Evolutionary conservation across 2,113 vertebrate species (phyloP).

Genomic region (Pao palembangensis): DNA sequence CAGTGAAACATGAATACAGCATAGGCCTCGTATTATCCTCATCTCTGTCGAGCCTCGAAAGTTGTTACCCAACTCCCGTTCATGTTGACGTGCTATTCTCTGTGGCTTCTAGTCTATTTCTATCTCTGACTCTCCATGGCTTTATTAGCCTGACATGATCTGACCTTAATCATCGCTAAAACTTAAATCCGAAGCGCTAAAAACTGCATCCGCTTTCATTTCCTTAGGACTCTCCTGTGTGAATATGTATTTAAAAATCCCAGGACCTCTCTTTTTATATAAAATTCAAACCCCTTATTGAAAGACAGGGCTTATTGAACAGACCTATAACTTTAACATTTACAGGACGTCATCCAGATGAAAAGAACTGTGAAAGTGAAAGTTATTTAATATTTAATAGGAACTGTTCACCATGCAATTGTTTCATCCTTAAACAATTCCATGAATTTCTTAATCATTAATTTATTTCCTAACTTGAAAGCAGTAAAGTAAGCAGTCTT

Average conservation of each 20-base stretch:
- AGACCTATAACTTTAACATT: too few species aligned
- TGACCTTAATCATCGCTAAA: constrained; percentile 17
- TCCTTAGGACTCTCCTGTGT: background rate
- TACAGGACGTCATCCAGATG: too few species aligned
- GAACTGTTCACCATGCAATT: too few species aligned
- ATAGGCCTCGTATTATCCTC: constrained; percentile 30
- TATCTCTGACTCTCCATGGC: constrained; percentile 11
- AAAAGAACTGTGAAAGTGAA: too few species aligned
- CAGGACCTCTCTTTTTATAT: too few species aligned
- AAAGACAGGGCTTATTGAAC: too few species aligned
- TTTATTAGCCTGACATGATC: constrained; percentile 34
- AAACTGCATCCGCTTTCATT: constrained; percentile 2
- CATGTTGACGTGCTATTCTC: background rate
- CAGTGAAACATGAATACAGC: constrained; percentile 1
- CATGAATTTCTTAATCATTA: background rate
- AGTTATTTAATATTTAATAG: too few species aligned
- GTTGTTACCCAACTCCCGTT: constrained; percentile 16
- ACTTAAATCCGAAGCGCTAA: constrained; percentile 8
- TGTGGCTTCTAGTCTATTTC: constrained; percentile 30
- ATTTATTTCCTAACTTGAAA: background rate
- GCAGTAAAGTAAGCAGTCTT: background rate
- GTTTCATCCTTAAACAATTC: background rate
- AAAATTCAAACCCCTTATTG: too few species aligned
- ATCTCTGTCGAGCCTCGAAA: constrained; percentile 18
- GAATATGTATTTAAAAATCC: background rate